These are phyloP conservation scores for Dipus sagitta DNA, from an alignment of 2,797 vertebrate species.

Conservation along the genomic window DNA sequence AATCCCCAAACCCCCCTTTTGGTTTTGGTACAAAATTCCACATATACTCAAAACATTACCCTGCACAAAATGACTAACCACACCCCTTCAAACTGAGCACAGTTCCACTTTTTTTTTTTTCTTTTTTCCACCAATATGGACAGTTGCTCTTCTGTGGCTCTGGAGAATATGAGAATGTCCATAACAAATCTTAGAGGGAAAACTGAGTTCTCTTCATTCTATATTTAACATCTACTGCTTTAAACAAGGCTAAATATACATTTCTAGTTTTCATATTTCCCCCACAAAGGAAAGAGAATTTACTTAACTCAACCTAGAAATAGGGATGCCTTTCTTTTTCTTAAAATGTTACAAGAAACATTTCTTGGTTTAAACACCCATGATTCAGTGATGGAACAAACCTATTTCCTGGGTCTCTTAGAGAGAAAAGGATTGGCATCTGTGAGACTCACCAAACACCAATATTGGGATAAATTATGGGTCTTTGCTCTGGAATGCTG, in stretches of 20 bases:
- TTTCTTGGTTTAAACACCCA: slow-evolving; percentile 8
- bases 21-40: background rate
- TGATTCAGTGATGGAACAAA: slow-evolving; percentile 25
- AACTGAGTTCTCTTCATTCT: background rate
- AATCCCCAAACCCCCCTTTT: background rate
- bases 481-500: background rate
- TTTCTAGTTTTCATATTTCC: slow-evolving; percentile 18
- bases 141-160: background rate
- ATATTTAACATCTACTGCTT: slow-evolving; percentile 30
- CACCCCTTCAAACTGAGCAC: background rate
- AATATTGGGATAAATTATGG: background rate
- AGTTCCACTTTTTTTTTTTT: background rate
- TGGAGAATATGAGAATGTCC: background rate
- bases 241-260: slow-evolving; percentile 22
- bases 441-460: background rate
- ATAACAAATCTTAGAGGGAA: background rate
- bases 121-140: background rate
- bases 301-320: slow-evolving; percentile 34
- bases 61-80: background rate
- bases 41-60: background rate
- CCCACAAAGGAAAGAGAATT: slow-evolving; percentile 29
- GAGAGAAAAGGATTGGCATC: slow-evolving; percentile 4
- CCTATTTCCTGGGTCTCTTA: slow-evolving; percentile 22
- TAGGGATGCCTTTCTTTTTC: slow-evolving; percentile 51
- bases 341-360: slow-evolving; percentile 23